A percentile compares a stretch with the other conserved stretches of the same genome.
Conservation (phyloP, 2,797 vertebrate genomes). For the Vireo griseus region DNA sequence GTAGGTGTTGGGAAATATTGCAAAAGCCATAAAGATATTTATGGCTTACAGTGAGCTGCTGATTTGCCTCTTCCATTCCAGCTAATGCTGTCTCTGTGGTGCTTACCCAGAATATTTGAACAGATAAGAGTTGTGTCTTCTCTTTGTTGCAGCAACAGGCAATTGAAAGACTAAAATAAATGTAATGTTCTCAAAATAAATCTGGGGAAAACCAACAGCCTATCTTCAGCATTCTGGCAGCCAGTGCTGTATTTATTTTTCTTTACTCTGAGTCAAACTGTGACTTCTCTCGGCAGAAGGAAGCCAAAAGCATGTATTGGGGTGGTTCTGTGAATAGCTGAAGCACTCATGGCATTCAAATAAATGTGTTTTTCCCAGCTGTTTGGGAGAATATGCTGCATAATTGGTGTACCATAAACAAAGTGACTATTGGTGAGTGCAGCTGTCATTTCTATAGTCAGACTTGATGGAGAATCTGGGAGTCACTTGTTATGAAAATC, state of each 20-base stretch:
- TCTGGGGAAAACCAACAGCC: background rate
- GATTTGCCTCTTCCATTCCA: background rate
- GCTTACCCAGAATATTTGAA: background rate
- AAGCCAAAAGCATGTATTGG: background rate
- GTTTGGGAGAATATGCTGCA: background rate
- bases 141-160: background rate
- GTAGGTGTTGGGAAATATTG: background rate
- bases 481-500: background rate
- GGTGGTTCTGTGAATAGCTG: background rate
- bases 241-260: background rate
- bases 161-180: constrained; percentile 13
- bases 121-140: background rate
- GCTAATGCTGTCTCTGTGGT: background rate
- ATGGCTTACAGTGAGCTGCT: background rate
- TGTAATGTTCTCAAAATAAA: constrained; percentile 15
- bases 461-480: background rate
- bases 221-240: constrained; percentile 7
- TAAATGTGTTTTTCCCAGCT: background rate
- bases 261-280: background rate
- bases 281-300: background rate
- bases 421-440: background rate
- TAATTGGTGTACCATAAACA: background rate
- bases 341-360: background rate
- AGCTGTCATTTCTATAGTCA: constrained; percentile 4
- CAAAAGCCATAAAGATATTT: background rate